Evolutionary conservation across 2,113 vertebrate genomes (phyloP).

Genomic region (Ovis aries): DNA sequence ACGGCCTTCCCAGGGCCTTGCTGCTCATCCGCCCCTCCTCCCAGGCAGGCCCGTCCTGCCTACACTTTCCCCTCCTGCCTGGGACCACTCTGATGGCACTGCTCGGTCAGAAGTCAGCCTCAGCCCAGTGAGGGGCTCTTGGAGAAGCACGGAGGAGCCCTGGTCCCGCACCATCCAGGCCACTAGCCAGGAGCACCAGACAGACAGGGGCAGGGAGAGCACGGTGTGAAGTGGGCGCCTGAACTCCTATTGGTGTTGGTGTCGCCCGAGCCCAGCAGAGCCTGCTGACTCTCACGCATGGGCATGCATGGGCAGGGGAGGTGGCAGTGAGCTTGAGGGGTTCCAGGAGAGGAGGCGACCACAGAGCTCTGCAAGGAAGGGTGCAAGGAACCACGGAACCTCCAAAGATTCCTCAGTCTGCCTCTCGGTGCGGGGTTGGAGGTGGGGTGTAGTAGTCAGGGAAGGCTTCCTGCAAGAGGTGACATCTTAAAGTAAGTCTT

Average conservation of each 20-base stretch:
- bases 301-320: neutral
- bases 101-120: fast-evolving
- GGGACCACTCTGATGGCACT: no score
- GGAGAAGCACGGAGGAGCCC: neutral
- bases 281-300: fast-evolving
- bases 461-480: slow-evolving; percentile 5
- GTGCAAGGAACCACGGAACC: neutral
- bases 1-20: neutral
- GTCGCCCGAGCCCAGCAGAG: neutral
- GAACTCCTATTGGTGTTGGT: neutral
- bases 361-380: neutral
- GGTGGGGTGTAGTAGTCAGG: neutral
- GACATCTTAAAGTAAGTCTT: neutral
- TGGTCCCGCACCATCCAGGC: fast-evolving
- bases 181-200: neutral
- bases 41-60: fast-evolving
- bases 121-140: fast-evolving
- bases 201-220: neutral
- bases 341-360: neutral
- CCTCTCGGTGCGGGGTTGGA: neutral
- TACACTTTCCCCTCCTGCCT: no score
- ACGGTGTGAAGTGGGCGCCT: fast-evolving
- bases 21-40: neutral
- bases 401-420: neutral
- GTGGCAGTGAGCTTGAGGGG: neutral